A percentile compares a stretch with the other conserved stretches of the same genome.
These are phyloP conservation scores for Poicephalus gulielmi DNA, from an alignment of 2,113 vertebrate species.

Conservation along the genomic window DNA sequence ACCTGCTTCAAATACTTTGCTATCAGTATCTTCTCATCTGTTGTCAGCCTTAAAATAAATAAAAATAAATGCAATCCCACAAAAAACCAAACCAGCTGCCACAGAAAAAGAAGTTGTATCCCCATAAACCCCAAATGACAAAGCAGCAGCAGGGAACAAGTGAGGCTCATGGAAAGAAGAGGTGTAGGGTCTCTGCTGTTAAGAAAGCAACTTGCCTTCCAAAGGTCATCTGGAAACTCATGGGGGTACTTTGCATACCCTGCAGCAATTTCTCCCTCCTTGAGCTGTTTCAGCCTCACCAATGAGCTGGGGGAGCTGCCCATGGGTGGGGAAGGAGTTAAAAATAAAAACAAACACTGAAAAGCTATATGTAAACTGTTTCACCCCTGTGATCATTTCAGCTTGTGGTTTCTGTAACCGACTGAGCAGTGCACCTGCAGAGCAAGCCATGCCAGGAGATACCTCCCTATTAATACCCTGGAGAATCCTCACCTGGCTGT, in stretches of 20 bases:
- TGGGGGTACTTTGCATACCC: neutral
- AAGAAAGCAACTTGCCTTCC: neutral
- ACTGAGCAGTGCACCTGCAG: conserved; percentile 69
- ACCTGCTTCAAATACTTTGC: neutral
- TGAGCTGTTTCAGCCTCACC: neutral
- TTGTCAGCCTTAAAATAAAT: neutral
- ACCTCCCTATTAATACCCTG: conserved; percentile 23
- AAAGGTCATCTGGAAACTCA: neutral
- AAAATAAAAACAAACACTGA: conserved; percentile 64
- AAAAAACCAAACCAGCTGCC: neutral
- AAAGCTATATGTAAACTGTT: conserved; percentile 70
- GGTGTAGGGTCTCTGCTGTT: fast-evolving
- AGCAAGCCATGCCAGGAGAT: conserved; percentile 5
- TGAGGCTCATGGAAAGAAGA: neutral
- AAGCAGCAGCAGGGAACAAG: neutral
- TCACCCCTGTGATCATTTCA: conserved; percentile 39
- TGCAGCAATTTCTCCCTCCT: neutral
- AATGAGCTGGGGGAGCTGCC: fast-evolving
- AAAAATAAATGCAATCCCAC: neutral
- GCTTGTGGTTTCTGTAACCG: conserved; percentile 54
- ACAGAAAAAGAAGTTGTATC: neutral
- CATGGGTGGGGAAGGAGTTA: neutral
- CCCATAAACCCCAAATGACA: neutral
- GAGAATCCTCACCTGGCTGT: neutral
- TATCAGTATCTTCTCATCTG: neutral